Percentiles rank a stretch among this genome's conserved stretches.
phyloP scores from a whole-genome alignment of 2,797 vertebrate genomes.

The Melanitta fusca region DNA sequence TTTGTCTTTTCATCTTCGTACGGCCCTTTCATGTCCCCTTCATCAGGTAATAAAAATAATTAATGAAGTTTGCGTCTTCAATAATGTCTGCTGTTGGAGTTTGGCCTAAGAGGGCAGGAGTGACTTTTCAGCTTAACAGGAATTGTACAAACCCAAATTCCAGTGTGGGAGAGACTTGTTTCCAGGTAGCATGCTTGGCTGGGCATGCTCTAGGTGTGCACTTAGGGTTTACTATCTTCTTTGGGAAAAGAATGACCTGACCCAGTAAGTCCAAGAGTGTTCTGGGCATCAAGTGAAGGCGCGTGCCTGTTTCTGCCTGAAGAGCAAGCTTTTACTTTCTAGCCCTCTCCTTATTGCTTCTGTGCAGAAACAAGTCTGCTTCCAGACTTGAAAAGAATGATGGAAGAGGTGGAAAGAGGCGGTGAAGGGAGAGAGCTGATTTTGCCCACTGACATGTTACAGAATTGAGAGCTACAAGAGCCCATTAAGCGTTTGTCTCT shows the following conservation, averaged over 20 bases:
- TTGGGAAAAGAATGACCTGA: background rate
- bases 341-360: background rate
- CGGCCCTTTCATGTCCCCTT: conserved; percentile 83
- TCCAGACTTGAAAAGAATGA: background rate
- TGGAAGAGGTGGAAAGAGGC: background rate
- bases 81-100: background rate
- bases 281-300: background rate
- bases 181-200: background rate
- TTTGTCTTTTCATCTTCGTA: conserved; percentile 86
- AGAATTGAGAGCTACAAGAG: background rate
- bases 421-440: background rate
- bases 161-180: background rate
- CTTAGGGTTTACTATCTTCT: background rate
- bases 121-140: background rate
- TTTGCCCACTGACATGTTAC: background rate
- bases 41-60: conserved; percentile 76
- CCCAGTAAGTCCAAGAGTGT: background rate
- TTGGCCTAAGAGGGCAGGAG: background rate
- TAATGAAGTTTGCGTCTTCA: background rate
- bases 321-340: background rate
- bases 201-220: background rate
- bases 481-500: background rate
- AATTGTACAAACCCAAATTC: background rate
- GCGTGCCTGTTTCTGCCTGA: background rate
- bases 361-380: background rate